Percentiles rank a stretch among this genome's conserved stretches.
Evolutionary conservation across 2,888 invertebrate species (phyloP).

Genomic region (Ctenicera cuprea): DNA sequence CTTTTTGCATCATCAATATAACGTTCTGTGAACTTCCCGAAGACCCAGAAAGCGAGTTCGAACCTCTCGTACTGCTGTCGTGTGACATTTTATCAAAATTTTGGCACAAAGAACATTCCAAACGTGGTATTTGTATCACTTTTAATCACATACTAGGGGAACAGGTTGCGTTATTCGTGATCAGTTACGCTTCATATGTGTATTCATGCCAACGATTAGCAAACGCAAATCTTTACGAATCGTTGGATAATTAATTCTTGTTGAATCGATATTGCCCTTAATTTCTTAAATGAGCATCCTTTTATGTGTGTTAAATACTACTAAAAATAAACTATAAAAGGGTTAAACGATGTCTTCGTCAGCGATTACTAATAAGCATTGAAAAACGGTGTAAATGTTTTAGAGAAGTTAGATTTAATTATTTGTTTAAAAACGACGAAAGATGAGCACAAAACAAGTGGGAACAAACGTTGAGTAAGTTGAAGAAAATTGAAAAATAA

Average conservation of each 20-base stretch:
- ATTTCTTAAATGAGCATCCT: conserved; percentile 42
- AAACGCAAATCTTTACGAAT: conserved; percentile 65
- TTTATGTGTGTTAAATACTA: conserved; percentile 38
- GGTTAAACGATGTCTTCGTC: not conserved
- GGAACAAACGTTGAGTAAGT: no score
- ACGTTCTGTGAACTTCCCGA: conserved; percentile 66
- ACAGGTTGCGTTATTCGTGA: conserved; percentile 21
- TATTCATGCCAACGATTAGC: conserved; percentile 69
- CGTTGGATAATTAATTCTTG: conserved; percentile 61
- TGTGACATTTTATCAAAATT: conserved; percentile 54
- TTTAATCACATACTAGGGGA: conserved; percentile 5
- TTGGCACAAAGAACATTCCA: not conserved
- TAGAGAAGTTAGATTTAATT: no score
- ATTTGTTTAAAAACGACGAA: no score
- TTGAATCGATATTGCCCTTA: conserved; percentile 61
- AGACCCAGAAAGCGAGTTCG: conserved; percentile 67
- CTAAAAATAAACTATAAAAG: conserved; percentile 14
- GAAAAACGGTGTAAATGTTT: no score
- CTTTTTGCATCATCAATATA: conserved; percentile 64
- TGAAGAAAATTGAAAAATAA: no score
- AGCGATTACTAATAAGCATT: not conserved
- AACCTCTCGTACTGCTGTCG: conserved; percentile 56
- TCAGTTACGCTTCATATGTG: conserved; percentile 56
- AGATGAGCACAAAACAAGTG: no score
- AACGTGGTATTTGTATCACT: conserved; percentile 5